Base-by-base conservation (phyloP, 2,113 vertebrate genomes). In the Mola mola region DNA sequence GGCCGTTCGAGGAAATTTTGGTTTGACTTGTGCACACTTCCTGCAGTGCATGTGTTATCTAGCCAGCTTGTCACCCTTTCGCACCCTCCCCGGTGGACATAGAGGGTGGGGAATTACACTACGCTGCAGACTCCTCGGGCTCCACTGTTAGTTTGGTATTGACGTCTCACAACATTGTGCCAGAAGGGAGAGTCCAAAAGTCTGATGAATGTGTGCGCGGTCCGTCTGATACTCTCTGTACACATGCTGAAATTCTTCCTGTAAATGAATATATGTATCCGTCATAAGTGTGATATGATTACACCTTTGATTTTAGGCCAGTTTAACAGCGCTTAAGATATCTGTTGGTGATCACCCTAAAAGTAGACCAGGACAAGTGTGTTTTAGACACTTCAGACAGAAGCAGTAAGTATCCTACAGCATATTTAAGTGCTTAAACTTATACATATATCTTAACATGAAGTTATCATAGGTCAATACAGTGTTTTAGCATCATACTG, bases 141-240 rank as follows among this genome's bases (percentile, higher is more conserved):
- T 81, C 68, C 69, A 49, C 55, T 87, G 61, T 90, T 87, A 87
- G 78, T 43, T 89, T 81, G 84, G 60, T 66, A 66, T 34, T 75
- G 72, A 84, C 74, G 76, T 64, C 70, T 86, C 68, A 60, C 75
- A 68, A 19, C 57, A 53, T 10, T 40, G 34, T 70, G 69, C 58
- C 50, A 51, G 81, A 67, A 73, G 81, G 72, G 72, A 81, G 57
- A 76, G 76, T 75, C 29, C 1, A 40, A 51, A 51, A 52, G 24
- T 5, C 21, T 78, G 75, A 89, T 71, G 62, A 69, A 83, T 87
- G 60, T 67, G 65, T 75, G 59, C 12, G 51, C 34, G 37, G 29
- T 17, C 49, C 16, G 40, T 26, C 26, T 48, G 41, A 53, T 3
- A 43, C 36, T 13, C 36, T 13, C 2, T 62, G 36, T 37, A 55